Evolutionary conservation across 2,888 invertebrate genomes (phyloP).

Genomic region (Lottia scabra): DNA sequence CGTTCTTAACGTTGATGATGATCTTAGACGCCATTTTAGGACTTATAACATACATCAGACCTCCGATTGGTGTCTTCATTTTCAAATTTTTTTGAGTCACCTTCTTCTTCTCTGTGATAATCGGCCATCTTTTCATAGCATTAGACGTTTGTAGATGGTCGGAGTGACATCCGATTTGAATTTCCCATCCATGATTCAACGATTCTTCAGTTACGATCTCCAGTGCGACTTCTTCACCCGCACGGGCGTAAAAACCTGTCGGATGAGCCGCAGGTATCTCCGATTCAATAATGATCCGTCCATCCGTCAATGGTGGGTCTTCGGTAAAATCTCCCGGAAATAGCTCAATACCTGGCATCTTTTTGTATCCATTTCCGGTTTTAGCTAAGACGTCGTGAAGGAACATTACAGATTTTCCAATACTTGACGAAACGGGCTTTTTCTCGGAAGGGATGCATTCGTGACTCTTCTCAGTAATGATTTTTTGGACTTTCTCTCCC

Average conservation of each 20-base stretch:
- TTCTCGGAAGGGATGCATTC: not conserved
- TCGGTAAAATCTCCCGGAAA: not conserved
- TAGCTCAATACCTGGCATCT: not conserved
- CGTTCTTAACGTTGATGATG: not conserved
- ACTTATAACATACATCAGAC: not conserved
- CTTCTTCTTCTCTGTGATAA: not conserved
- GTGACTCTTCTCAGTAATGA: not conserved
- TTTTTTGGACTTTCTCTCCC: not conserved
- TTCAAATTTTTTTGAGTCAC: not conserved
- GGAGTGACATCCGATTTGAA: not conserved
- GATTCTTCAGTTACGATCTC: not conserved
- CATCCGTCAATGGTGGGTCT: not conserved
- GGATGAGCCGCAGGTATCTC: not conserved
- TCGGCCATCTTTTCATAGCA: not conserved
- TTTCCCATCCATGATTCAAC: not conserved
- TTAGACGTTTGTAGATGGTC: not conserved
- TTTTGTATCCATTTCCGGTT: not conserved
- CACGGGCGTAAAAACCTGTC: not conserved
- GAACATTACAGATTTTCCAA: not conserved
- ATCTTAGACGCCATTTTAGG: not conserved
- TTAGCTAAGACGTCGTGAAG: not conserved
- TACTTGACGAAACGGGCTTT: not conserved
- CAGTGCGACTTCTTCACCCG: not conserved
- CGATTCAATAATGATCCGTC: not conserved
- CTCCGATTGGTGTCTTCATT: not conserved